phyloP scores from a whole-genome alignment of 2,797 vertebrate genomes.

The Fringilla coelebs region DNA sequence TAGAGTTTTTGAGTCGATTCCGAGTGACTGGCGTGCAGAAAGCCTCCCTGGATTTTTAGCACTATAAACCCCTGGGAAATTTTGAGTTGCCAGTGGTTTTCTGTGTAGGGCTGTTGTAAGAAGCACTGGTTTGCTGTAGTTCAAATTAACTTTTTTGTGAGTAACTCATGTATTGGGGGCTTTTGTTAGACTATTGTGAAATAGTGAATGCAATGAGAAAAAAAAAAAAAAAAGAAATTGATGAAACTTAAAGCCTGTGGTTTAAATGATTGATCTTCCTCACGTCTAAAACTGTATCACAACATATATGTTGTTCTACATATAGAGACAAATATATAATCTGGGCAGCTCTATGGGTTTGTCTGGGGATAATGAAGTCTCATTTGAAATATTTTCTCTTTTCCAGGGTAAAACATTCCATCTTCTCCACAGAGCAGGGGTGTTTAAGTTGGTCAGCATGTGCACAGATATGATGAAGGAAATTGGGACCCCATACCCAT shows the following conservation, averaged over 20 bases:
- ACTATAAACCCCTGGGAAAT: not conserved
- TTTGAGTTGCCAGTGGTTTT: not conserved
- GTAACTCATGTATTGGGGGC: not conserved
- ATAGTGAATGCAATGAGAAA: not conserved
- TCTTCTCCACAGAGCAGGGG: not conserved
- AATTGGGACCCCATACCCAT: too few species aligned
- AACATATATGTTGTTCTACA: not conserved
- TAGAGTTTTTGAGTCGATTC: not conserved
- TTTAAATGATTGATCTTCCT: not conserved
- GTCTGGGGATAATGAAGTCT: not conserved
- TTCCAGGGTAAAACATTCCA: not conserved
- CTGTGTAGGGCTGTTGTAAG: not conserved
- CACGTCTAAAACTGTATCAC: not conserved
- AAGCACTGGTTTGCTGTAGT: not conserved
- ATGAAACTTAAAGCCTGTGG: not conserved
- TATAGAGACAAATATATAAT: not conserved
- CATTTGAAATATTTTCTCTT: not conserved
- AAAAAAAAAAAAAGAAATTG: not conserved
- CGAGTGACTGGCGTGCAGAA: not conserved
- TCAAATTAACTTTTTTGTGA: not conserved
- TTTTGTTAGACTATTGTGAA: not conserved
- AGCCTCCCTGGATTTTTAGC: not conserved
- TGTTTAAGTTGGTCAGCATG: not conserved
- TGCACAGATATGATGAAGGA: not conserved
- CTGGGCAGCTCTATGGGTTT: not conserved